Conservation (phyloP, 2,113 vertebrate species). For the Trochalopteron elliotii region DNA sequence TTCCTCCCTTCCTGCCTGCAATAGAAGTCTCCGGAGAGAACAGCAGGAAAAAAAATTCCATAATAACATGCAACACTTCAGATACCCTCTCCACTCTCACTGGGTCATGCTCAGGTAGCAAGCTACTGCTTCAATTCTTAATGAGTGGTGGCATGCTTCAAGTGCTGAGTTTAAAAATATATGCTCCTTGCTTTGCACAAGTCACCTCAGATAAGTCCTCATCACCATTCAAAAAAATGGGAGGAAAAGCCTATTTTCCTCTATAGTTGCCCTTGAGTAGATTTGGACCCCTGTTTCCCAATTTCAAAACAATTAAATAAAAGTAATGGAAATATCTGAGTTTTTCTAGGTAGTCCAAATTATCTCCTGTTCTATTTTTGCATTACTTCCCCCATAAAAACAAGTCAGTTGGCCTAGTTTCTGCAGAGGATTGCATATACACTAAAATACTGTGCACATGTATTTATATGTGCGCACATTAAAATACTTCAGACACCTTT, state of each 20-base stretch:
- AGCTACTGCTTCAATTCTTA: background rate
- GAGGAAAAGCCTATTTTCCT: background rate
- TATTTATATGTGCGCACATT: background rate
- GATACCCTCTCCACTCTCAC: background rate
- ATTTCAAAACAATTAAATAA: background rate
- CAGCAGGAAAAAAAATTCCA: background rate
- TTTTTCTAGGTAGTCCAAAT: background rate
- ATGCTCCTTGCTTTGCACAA: background rate
- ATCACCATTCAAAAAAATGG: background rate
- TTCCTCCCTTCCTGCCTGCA: background rate
- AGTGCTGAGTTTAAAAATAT: background rate
- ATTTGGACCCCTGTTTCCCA: background rate
- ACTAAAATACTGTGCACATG: background rate
- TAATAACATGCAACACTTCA: background rate
- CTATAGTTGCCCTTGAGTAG: background rate
- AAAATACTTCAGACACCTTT: background rate
- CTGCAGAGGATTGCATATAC: background rate
- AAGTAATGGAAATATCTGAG: background rate
- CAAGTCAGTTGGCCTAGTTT: background rate
- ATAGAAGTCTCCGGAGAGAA: background rate
- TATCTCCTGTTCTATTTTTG: background rate
- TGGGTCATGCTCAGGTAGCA: background rate
- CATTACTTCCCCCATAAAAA: background rate
- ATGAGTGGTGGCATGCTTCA: background rate
- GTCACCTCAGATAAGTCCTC: background rate